A percentile compares a stretch with the other conserved stretches of the same genome.
Evolutionary conservation across 2,797 vertebrate species (phyloP).

Genomic region (Phoxinus dragarum): DNA sequence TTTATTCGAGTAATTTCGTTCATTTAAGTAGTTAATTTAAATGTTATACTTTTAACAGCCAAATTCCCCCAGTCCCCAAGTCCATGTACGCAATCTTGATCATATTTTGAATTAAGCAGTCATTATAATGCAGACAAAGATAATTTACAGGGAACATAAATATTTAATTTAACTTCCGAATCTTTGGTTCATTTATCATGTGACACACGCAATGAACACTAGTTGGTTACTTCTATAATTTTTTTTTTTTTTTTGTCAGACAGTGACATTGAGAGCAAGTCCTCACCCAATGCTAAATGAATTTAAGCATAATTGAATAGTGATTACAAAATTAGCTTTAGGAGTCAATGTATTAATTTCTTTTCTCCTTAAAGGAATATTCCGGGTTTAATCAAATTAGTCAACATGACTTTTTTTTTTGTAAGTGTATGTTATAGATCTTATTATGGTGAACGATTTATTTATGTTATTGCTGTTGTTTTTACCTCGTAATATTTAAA

Average conservation of each 20-base stretch:
- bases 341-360: not conserved
- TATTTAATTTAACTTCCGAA: no score
- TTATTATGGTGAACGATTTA: not conserved
- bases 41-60: no score
- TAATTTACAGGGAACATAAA: no score
- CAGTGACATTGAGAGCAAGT: slow-evolving; percentile 4
- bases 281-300: not conserved
- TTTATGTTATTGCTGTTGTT: not conserved
- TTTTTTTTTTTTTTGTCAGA: not conserved
- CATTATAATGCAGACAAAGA: no score
- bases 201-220: no score
- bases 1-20: no score
- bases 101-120: no score
- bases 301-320: not conserved
- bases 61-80: no score
- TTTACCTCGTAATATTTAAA: not conserved
- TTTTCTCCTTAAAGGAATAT: not conserved
- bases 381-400: not conserved
- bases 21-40: no score
- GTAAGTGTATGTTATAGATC: not conserved
- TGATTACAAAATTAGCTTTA: slow-evolving; percentile 2
- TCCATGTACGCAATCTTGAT: no score
- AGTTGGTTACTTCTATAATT: slow-evolving; percentile 5
- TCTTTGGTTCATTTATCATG: no score
- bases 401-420: not conserved